Conservation (phyloP, 2,888 invertebrate species). For the Gari tellinella region DNA sequence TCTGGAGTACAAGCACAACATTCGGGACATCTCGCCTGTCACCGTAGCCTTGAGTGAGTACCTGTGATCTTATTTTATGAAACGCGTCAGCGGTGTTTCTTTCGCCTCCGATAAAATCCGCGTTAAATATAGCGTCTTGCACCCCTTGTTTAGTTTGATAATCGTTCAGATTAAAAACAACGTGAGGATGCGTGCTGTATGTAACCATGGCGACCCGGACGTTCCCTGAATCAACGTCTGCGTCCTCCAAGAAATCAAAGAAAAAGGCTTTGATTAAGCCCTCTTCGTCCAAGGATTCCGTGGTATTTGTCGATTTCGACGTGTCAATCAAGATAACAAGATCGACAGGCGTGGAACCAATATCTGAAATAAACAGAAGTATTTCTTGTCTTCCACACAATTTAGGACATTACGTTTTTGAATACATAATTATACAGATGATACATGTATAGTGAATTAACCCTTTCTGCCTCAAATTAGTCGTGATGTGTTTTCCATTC, state of each 20-base stretch:
- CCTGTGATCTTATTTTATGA: conserved; percentile 61
- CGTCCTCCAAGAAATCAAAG: conserved; percentile 60
- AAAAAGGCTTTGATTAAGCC: conserved; percentile 58
- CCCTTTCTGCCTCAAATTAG: too few species aligned
- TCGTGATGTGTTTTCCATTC: too few species aligned
- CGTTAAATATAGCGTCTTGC: conserved; percentile 50
- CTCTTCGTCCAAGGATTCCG: conserved; percentile 45
- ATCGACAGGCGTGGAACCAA: conserved; percentile 66
- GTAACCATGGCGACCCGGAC: conserved; percentile 79
- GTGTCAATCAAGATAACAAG: conserved; percentile 69
- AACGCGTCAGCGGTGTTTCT: conserved; percentile 68
- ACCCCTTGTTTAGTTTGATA: conserved; percentile 42
- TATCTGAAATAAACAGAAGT: conserved; percentile 47
- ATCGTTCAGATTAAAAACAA: conserved; percentile 58
- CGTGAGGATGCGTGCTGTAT: conserved; percentile 76
- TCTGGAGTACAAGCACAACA: conserved; percentile 66
- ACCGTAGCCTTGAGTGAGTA: conserved; percentile 62
- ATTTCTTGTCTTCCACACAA: too few species aligned
- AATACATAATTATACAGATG: too few species aligned
- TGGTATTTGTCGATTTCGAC: conserved; percentile 45
- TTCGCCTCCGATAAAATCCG: conserved; percentile 55
- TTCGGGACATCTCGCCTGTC: conserved; percentile 65
- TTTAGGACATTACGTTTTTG: too few species aligned
- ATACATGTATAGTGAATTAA: too few species aligned
- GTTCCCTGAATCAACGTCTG: conserved; percentile 68